Evolutionary conservation across 2,888 invertebrate species (phyloP), one percentile per base, ranked within the genome.

Genomic region (Salpingus planirostris): DNA sequence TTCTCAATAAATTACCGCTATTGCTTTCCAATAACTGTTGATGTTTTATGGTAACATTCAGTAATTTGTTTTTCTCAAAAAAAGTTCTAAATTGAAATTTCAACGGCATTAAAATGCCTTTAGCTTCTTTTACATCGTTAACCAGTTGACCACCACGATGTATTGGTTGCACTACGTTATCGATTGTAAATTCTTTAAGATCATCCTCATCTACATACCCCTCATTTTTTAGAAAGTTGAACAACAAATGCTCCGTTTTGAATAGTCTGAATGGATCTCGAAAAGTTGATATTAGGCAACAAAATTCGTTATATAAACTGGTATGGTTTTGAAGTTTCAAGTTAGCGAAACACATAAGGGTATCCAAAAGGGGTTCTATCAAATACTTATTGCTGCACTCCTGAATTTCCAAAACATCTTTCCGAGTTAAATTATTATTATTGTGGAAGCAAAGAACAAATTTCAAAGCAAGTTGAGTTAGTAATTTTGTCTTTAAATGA

Each of bases 1-100:
- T 45, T 11, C 24, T 38, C 23, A 44, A 21, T 26, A n/a, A n/a
- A 28, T 38, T 18, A 18, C 5, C 10, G 11, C 10, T 11, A 10
- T 10, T 7, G 5, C 7, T 23, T 10, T 23, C 6, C 23, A 23
- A 23, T 8, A 7, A 5, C 10, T 10, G 7, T 11, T 8, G 5
- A 11, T 11, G 10, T 10, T 23, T 11, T 11, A 23, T 4, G 5
- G 11, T 23, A 8, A 8, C 5, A 8, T 23, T 11, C 8, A 23
- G 23, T 10, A 23, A 23, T 8, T 11, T 11, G 5, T 23, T 10
- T 23, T 23, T 6, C 8, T 18, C 18, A 23, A 23, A 11, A 23
- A 23, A 23, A 8, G 5, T 23, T 23, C 10, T 23, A 23, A 23
- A 23, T 23, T 23, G 23, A 23, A 23, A 23, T 10, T 8, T 23